Base-by-base conservation (phyloP, 2,888 invertebrate species). In the Aplocera efformata region DNA sequence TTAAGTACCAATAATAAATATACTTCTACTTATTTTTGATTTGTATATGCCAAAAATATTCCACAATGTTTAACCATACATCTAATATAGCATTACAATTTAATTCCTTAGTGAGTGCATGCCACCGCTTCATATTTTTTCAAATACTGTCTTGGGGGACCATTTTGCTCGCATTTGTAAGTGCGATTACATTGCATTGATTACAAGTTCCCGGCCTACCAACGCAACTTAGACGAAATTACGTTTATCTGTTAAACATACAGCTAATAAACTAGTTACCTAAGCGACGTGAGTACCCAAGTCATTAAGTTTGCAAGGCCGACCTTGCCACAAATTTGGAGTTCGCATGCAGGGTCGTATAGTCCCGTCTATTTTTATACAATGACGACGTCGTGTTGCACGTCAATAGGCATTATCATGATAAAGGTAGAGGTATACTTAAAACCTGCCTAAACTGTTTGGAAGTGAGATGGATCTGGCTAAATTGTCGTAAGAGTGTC, bases 181-280 rank as follows among this genome's bases (percentile, higher is more conserved):
- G n/a, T n/a, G n/a, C n/a, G n/a, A n/a, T n/a, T n/a, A n/a, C n/a
- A n/a, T n/a, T n/a, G n/a, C n/a, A n/a, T n/a, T n/a, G n/a, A n/a
- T n/a, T n/a, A n/a, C n/a, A n/a, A n/a, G n/a, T n/a, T n/a, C n/a
- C n/a, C n/a, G n/a, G n/a, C n/a, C n/a, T n/a, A n/a, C n/a, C n/a
- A n/a, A n/a, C n/a, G n/a, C n/a, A n/a, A n/a, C n/a, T 38, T 20
- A 20, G 7, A 13, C 9, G 26, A 9, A 34, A 26, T 26, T 24
- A 10, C 26, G 17, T 17, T 17, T 17, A 17, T 17, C 13, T 2
- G 13, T 2, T 17, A 17, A 17, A 5, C 13, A 3, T 17, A 17
- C 13, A 5, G 35, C 41, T 46, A 41, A 32, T 39, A 47, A 47
- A 46, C 30, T 32, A 28, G 46, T 47, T 41, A 50, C 43, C 50